Conservation (phyloP, 1,140 invertebrate genomes). For the Cotesia glomerata region DNA sequence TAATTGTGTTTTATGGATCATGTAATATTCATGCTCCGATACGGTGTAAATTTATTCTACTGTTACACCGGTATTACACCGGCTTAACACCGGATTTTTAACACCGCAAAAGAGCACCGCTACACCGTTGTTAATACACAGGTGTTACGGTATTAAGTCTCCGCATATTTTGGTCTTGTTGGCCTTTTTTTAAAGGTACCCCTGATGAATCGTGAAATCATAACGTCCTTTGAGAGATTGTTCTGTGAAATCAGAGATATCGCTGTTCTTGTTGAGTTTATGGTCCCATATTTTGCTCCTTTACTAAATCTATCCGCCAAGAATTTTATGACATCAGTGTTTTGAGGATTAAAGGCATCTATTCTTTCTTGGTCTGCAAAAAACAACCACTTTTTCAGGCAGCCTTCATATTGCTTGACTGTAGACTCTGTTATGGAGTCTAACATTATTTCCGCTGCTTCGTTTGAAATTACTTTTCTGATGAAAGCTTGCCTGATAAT, state of each 20-base stretch:
- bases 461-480: constrained; percentile 7
- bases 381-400: constrained; percentile 24
- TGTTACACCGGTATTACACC: too few relatives aligned
- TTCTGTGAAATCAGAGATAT: background rate
- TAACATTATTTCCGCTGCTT: constrained; percentile 20
- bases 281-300: background rate
- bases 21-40: too few relatives aligned
- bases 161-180: too few relatives aligned
- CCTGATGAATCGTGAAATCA: too few relatives aligned
- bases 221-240: too few relatives aligned
- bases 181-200: too few relatives aligned
- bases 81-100: too few relatives aligned
- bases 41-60: too few relatives aligned
- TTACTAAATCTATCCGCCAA: background rate
- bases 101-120: too few relatives aligned
- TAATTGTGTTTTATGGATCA: too few relatives aligned
- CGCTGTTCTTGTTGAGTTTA: background rate
- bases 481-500: background rate
- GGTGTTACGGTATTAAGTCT: too few relatives aligned
- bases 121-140: too few relatives aligned
- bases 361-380: constrained; percentile 34
- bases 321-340: background rate
- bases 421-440: constrained; percentile 17
- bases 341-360: background rate
- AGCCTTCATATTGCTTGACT: constrained; percentile 20